These are phyloP conservation scores for Hydroisotoma schaefferi DNA, from an alignment of 2,888 invertebrate species.

Conservation along the genomic window DNA sequence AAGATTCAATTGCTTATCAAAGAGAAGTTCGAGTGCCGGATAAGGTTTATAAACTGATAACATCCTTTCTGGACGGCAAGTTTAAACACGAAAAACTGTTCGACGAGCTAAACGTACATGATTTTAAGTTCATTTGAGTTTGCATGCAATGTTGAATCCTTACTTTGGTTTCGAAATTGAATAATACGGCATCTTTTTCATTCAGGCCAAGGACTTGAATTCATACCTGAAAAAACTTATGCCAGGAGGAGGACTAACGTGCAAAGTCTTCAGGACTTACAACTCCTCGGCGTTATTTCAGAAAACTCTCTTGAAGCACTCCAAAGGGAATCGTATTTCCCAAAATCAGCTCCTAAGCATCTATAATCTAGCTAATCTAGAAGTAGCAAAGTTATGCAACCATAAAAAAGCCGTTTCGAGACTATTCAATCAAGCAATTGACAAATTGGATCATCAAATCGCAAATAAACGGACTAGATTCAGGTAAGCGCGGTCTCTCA, in stretches of 20 bases:
- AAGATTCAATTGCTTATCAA: constrained; percentile 2
- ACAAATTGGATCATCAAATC: neutral
- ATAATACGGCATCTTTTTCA: neutral
- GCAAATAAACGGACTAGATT: too few relatives aligned
- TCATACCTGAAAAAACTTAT: constrained; percentile 1
- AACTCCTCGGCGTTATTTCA: constrained; percentile 4
- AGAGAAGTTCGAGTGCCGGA: neutral
- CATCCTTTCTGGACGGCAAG: neutral
- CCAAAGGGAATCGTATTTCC: neutral
- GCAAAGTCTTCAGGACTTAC: constrained; percentile 9
- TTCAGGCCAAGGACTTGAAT: constrained; percentile 5
- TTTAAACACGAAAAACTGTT: neutral
- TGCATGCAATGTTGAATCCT: too few relatives aligned
- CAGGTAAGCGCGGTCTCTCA: too few relatives aligned
- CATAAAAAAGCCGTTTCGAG: constrained; percentile 3
- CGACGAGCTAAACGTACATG: neutral
- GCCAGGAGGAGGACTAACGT: neutral
- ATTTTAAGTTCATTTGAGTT: too few relatives aligned
- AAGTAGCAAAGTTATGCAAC: constrained; percentile 4
- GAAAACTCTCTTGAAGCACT: neutral
- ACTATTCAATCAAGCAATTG: neutral
- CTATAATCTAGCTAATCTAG: constrained; percentile 3
- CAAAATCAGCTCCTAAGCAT: neutral
- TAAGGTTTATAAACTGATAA: neutral
- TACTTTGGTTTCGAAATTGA: neutral